A percentile compares a stretch with the other conserved stretches of the same genome.
Conservation (phyloP, 1,140 invertebrate genomes). For the Myzus persicae region DNA sequence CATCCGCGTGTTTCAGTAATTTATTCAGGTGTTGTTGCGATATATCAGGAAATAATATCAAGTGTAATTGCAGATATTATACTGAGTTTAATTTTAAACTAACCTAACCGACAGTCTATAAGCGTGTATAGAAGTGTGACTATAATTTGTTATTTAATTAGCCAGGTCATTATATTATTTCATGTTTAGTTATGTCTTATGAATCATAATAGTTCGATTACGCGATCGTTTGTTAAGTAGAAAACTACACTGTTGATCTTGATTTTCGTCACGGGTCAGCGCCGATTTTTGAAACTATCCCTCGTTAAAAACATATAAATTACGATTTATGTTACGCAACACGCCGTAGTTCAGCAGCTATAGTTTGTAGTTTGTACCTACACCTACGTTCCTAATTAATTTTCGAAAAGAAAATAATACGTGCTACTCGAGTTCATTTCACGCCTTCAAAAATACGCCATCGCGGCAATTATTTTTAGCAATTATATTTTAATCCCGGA, state of each 20-base stretch:
- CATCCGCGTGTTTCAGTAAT: background rate
- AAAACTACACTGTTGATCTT: conserved; percentile 25
- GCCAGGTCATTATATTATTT: background rate
- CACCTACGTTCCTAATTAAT: background rate
- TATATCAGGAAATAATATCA: background rate
- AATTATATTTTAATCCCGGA: background rate
- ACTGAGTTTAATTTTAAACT: background rate
- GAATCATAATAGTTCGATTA: background rate
- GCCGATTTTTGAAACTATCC: background rate
- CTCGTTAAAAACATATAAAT: conserved; percentile 41
- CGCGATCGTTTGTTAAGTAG: background rate
- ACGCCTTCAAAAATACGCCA: background rate
- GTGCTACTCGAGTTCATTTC: background rate
- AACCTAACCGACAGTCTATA: background rate
- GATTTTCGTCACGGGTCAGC: conserved; percentile 9
- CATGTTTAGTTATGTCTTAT: background rate
- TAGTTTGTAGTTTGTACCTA: too few species aligned
- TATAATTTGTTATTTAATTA: background rate
- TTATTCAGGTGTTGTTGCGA: background rate
- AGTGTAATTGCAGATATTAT: background rate
- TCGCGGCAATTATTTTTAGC: background rate
- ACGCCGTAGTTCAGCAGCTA: too few species aligned
- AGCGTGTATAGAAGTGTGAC: background rate
- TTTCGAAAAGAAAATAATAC: background rate
- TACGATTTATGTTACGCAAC: background rate